Conservation (phyloP, 2,888 invertebrate species). For the Petrolisthes cinctipes region DNA sequence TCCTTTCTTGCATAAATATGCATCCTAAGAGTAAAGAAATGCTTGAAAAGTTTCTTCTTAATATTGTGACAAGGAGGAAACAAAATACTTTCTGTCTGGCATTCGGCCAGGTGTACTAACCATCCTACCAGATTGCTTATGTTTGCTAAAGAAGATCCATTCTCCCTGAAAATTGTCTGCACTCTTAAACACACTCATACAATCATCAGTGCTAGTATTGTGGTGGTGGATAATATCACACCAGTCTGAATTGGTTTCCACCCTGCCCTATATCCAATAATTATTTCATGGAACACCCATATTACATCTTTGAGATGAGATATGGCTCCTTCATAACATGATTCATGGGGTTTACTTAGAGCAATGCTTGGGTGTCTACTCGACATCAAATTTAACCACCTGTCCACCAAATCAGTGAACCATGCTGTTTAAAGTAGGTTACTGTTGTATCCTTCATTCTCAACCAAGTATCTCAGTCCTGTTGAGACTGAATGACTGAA, state of each 20-base stretch:
- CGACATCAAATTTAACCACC: conserved; percentile 4
- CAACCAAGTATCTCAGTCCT: conserved; percentile 6
- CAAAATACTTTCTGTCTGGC: no score
- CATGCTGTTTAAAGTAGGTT: not conserved
- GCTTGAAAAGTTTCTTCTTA: no score
- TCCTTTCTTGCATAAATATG: no score
- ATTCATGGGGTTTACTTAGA: not conserved
- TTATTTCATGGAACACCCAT: not conserved
- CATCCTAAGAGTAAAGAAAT: no score
- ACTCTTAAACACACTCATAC: no score
- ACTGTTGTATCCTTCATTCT: not conserved
- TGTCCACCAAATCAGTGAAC: not conserved
- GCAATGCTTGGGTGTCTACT: not conserved
- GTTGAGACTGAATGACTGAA: conserved; percentile 11
- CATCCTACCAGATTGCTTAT: no score
- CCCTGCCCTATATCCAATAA: not conserved
- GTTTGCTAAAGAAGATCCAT: no score
- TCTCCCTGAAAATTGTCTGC: no score
- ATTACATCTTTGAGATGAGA: not conserved
- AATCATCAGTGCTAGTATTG: no score
- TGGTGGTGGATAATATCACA: no score
- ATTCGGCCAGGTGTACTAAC: no score
- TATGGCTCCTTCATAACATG: not conserved
- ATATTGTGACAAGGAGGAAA: no score
- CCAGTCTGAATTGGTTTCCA: conserved; percentile 12